A percentile compares a stretch with the other conserved stretches of the same genome.
Conservation (phyloP, 2,797 vertebrate genomes). For the Gallinago stenura region DNA sequence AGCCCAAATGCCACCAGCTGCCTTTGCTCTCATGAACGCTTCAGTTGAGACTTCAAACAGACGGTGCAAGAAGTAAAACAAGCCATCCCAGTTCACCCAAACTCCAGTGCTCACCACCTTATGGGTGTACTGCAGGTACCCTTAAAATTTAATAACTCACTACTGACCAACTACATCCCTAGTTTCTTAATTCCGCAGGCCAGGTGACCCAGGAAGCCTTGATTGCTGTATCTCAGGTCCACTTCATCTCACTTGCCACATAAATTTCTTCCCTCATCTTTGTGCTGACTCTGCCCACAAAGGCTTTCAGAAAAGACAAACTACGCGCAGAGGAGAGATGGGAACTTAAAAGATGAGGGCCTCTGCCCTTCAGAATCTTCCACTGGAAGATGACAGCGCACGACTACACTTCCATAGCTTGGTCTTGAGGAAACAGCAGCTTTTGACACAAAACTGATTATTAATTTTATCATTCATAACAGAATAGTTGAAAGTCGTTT, state of each 20-base stretch:
- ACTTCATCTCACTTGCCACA: neutral
- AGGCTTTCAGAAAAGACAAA: neutral
- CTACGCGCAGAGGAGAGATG: neutral
- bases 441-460: neutral
- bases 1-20: conserved; percentile 18
- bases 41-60: neutral
- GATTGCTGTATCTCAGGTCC: neutral
- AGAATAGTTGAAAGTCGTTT: neutral
- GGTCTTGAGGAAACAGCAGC: neutral
- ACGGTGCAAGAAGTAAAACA: neutral
- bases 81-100: neutral
- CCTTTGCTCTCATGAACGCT: neutral
- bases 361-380: neutral
- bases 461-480: neutral
- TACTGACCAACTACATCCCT: neutral
- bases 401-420: neutral
- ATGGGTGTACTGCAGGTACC: neutral
- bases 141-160: neutral
- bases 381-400: neutral
- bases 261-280: neutral
- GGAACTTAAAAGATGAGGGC: neutral
- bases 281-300: neutral
- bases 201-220: neutral
- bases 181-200: neutral
- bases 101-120: neutral